A percentile compares a stretch with the other conserved stretches of the same genome.
phyloP scores from a whole-genome alignment of 2,888 invertebrate genomes.

The Philereme vetulata region DNA sequence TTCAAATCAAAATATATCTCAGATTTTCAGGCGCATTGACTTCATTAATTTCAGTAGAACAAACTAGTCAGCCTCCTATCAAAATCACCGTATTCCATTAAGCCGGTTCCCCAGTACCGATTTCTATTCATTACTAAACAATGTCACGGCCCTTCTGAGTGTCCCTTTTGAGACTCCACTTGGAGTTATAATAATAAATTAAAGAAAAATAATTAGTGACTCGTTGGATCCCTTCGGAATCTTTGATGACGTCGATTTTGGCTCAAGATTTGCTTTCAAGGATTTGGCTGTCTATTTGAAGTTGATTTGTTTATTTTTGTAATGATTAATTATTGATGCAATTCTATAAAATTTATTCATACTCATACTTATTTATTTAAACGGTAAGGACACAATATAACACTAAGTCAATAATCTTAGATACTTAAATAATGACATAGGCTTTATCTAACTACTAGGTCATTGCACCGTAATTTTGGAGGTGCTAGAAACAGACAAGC shows the following conservation, averaged over 20 bases:
- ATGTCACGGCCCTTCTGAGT: constrained; percentile 44
- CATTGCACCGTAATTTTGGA: no score
- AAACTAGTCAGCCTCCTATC: not conserved
- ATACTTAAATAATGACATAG: no score
- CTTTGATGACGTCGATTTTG: constrained; percentile 31
- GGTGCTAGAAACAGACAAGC: no score
- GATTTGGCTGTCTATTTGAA: constrained; percentile 8
- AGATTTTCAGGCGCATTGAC: no score
- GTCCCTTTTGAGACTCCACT: constrained; percentile 43
- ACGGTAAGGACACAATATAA: no score
- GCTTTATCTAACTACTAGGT: no score
- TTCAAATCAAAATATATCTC: no score
- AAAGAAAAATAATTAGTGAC: constrained; percentile 56
- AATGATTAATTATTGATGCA: constrained; percentile 1
- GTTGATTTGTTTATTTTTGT: constrained; percentile 4
- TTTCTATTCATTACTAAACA: constrained; percentile 60
- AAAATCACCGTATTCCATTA: constrained; percentile 17
- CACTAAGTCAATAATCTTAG: no score
- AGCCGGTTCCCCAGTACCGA: constrained; percentile 40
- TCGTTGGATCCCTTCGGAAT: constrained; percentile 27
- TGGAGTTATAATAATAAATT: no score
- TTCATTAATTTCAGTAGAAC: no score
- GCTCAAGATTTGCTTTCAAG: constrained; percentile 20
- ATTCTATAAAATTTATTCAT: not conserved
- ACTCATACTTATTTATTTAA: no score